phyloP scores from a whole-genome alignment of 2,888 invertebrate genomes.

The Meandrusa payeni region DNA sequence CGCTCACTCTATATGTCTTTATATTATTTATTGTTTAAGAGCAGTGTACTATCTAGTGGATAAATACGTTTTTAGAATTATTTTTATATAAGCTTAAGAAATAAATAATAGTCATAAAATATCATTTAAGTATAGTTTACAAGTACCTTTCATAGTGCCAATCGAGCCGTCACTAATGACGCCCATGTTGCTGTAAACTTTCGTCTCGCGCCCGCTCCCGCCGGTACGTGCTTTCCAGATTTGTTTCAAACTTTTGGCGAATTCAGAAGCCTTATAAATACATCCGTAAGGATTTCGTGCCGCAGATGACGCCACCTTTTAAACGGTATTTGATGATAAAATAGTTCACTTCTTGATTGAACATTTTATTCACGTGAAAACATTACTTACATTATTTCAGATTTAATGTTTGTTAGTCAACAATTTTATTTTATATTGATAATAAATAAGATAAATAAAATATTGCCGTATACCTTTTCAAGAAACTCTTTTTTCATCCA shows the following conservation, averaged over 20 bases:
- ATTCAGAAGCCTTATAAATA: conserved; percentile 52
- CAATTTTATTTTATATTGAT: too few species aligned
- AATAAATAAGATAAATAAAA: neutral
- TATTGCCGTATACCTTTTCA: conserved; percentile 45
- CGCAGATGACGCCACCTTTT: conserved; percentile 40
- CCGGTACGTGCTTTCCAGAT: conserved; percentile 49
- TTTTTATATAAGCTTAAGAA: too few species aligned
- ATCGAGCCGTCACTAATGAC: conserved; percentile 66
- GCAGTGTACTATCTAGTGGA: too few species aligned
- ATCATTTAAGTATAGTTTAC: too few species aligned
- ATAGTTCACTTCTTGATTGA: conserved; percentile 6
- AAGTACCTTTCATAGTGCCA: conserved; percentile 58
- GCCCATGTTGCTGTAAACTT: conserved; percentile 47
- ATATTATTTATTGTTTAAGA: too few species aligned
- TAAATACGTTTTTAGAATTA: too few species aligned
- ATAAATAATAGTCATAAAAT: too few species aligned
- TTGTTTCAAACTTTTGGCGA: conserved; percentile 45
- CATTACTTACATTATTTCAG: too few species aligned
- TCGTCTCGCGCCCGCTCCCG: conserved; percentile 31
- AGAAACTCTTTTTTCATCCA: conserved; percentile 68
- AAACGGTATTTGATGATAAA: conserved; percentile 19
- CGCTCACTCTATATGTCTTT: too few species aligned
- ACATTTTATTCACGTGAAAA: too few species aligned
- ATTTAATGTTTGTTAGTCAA: too few species aligned
- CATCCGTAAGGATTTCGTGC: conserved; percentile 58